Conservation (phyloP, 2,113 vertebrate genomes). For the Leptobrachium ailaonicum region DNA sequence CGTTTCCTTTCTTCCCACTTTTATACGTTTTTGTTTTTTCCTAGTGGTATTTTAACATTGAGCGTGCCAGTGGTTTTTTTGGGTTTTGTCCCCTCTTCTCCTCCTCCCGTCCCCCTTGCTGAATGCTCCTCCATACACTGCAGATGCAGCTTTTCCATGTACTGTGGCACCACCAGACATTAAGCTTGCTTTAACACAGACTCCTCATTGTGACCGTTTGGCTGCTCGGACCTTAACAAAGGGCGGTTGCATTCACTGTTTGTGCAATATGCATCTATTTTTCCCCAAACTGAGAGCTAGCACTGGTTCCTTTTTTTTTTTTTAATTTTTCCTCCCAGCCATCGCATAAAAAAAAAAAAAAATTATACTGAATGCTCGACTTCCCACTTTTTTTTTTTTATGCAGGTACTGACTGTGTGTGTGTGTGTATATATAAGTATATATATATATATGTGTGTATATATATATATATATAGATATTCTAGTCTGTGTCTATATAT, state of each 20-base stretch:
- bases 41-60: constrained; percentile 74
- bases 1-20: constrained; percentile 61
- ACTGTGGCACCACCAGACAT: background rate
- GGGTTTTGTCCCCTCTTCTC: background rate
- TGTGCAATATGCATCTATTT: constrained; percentile 97
- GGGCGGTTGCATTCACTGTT: constrained; percentile 91
- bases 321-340: constrained; percentile 66
- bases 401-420: constrained; percentile 98
- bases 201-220: constrained; percentile 9
- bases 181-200: background rate
- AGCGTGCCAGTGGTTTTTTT: constrained; percentile 67
- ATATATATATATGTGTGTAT: constrained; percentile 33
- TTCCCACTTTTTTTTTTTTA: constrained; percentile 92
- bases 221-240: constrained; percentile 77
- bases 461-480: constrained; percentile 60
- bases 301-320: constrained; percentile 63
- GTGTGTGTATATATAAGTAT: constrained; percentile 87
- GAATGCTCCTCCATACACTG: constrained; percentile 51
- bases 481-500: constrained; percentile 21
- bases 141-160: background rate
- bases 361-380: constrained; percentile 84
- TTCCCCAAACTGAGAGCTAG: constrained; percentile 78
- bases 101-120: constrained; percentile 71
- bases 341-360: constrained; percentile 73
- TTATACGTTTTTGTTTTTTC: constrained; percentile 61